Percentiles rank a stretch among this genome's conserved stretches.
These are phyloP conservation scores for Neoaliturus tenellus DNA, from an alignment of 2,888 invertebrate species.

Conservation along the genomic window DNA sequence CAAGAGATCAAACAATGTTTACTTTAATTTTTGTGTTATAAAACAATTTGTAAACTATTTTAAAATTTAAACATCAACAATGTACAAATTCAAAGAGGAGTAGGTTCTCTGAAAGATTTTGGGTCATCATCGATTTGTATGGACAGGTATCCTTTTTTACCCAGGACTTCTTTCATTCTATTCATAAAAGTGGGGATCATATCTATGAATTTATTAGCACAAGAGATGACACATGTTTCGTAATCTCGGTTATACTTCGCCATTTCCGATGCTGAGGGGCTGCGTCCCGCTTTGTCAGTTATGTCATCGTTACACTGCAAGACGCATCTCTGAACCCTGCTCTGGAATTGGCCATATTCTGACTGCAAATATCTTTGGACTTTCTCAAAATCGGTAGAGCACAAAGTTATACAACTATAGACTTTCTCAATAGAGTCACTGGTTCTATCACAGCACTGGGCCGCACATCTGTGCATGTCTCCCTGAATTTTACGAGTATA, in stretches of 20 bases:
- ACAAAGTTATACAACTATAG: constrained; percentile 89
- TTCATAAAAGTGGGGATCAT: constrained; percentile 85
- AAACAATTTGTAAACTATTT: too few relatives aligned
- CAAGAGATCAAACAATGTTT: too few relatives aligned
- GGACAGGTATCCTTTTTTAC: constrained; percentile 50
- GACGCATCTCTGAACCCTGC: constrained; percentile 91
- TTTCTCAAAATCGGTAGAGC: constrained; percentile 82
- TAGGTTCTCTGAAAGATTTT: constrained; percentile 15
- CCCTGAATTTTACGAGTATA: constrained; percentile 93
- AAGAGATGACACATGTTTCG: constrained; percentile 90
- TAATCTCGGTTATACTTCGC: constrained; percentile 85
- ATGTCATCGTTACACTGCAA: constrained; percentile 94
- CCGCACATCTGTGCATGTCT: constrained; percentile 94
- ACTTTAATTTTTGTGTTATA: too few relatives aligned
- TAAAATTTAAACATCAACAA: neutral
- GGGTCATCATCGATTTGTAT: constrained; percentile 5
- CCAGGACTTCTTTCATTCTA: constrained; percentile 82
- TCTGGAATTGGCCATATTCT: constrained; percentile 80
- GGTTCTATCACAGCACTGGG: constrained; percentile 89
- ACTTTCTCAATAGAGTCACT: constrained; percentile 84
- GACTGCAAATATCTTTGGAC: constrained; percentile 88
- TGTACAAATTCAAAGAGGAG: neutral
- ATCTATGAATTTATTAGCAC: constrained; percentile 90
- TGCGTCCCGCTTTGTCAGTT: constrained; percentile 84
- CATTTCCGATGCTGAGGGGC: constrained; percentile 82